A percentile compares a stretch with the other conserved stretches of the same genome.
Evolutionary conservation across 37 sponge, comb jelly and placozoan species (phyloP).

Genomic region (Tethya wilhelma): DNA sequence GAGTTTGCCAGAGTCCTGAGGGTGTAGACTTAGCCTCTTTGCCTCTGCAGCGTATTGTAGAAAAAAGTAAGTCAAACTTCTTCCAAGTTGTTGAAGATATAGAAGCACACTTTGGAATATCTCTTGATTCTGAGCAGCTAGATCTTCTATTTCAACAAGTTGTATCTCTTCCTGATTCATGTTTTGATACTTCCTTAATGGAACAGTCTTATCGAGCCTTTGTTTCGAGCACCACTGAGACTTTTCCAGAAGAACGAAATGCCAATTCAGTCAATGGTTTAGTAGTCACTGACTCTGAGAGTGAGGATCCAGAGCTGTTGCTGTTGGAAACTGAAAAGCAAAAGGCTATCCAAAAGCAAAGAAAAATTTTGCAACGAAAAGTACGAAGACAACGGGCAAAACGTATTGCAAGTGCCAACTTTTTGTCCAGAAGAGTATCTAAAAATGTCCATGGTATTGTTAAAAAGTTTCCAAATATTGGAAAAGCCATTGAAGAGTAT

Average conservation of each 20-base stretch:
- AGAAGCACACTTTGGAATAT: neutral
- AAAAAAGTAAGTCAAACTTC: neutral
- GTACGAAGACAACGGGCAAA: neutral
- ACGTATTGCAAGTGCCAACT: constrained; percentile 3
- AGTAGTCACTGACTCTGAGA: constrained; percentile 32
- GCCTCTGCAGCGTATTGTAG: neutral
- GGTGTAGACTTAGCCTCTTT: constrained; percentile 2
- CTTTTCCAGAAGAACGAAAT: neutral
- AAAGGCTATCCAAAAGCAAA: constrained; percentile 6
- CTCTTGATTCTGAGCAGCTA: neutral
- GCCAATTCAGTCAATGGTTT: constrained; percentile 17
- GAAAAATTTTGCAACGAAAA: constrained; percentile 6
- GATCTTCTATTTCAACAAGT: neutral
- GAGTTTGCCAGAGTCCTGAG: neutral
- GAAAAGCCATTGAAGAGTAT: constrained; percentile 32
- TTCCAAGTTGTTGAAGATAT: neutral
- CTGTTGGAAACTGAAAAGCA: neutral
- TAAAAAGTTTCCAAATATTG: constrained; percentile 25
- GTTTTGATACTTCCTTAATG: constrained; percentile 1
- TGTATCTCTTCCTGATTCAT: neutral
- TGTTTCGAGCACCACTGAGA: neutral
- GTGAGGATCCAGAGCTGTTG: constrained; percentile 19
- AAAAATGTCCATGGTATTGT: neutral
- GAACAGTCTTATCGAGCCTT: constrained; percentile 10
- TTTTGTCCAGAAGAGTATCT: neutral